Evolutionary conservation across 1,140 invertebrate genomes (phyloP).

Genomic region (Drosophila takahashii): DNA sequence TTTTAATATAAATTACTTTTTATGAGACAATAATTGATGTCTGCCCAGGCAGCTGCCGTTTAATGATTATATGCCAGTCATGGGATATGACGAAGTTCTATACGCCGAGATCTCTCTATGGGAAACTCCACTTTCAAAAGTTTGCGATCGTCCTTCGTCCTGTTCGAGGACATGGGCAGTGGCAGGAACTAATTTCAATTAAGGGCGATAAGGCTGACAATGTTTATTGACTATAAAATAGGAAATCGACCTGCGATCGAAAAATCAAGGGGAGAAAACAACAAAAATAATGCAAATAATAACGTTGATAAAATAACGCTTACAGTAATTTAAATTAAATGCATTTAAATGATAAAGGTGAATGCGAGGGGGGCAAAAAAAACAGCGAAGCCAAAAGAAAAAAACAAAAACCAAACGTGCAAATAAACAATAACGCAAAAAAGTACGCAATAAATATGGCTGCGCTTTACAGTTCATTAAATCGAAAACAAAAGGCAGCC

Average conservation of each 20-base stretch:
- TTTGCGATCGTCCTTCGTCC: background rate
- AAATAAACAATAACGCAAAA: conserved; percentile 68
- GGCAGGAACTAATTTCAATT: conserved; percentile 61
- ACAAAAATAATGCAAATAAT: conserved; percentile 53
- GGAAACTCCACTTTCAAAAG: background rate
- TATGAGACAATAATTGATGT: conserved; percentile 72
- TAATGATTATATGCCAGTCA: conserved; percentile 57
- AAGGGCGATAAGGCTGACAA: conserved; percentile 67
- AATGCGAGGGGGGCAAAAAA: conserved; percentile 21
- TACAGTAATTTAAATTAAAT: conserved; percentile 78
- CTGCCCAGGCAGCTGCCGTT: conserved; percentile 53
- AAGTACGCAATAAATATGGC: conserved; percentile 74
- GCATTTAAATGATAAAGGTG: conserved; percentile 67
- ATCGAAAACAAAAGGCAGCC: conserved; percentile 76
- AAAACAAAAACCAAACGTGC: conserved; percentile 15
- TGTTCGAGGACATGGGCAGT: too few species aligned
- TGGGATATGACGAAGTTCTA: conserved; percentile 13
- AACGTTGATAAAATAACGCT: conserved; percentile 42
- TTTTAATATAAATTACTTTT: conserved; percentile 82
- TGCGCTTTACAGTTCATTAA: conserved; percentile 81
- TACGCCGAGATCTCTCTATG: too few species aligned
- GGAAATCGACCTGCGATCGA: conserved; percentile 18
- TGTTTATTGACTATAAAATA: conserved; percentile 76
- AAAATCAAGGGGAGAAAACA: conserved; percentile 10
- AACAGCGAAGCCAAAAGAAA: conserved; percentile 35